Percentiles rank a stretch among this genome's conserved stretches.
Evolutionary conservation across 2,888 invertebrate species (phyloP).

Genomic region (Rhagium mordax): DNA sequence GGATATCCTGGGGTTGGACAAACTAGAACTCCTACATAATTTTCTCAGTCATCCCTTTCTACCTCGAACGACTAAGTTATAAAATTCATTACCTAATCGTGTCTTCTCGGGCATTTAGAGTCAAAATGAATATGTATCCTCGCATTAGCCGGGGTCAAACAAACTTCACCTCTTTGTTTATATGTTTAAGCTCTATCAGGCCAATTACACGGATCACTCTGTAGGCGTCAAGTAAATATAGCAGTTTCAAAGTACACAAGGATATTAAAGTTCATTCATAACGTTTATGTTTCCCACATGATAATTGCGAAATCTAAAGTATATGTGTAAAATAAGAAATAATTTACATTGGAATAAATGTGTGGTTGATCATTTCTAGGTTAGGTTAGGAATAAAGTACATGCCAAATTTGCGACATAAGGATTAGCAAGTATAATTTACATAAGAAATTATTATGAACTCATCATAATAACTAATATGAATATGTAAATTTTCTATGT

Average conservation of each 20-base stretch:
- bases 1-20: too few relatives aligned
- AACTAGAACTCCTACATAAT: too few relatives aligned
- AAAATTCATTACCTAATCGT: too few relatives aligned
- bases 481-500: constrained; percentile 36
- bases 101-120: too few relatives aligned
- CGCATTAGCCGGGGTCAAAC: too few relatives aligned
- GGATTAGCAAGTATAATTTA: constrained; percentile 25
- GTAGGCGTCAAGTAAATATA: not conserved
- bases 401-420: constrained; percentile 22
- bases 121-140: too few relatives aligned
- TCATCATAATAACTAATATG: constrained; percentile 34
- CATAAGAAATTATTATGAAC: constrained; percentile 31
- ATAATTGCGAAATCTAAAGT: constrained; percentile 22
- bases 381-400: constrained; percentile 31
- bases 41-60: too few relatives aligned
- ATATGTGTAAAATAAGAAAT: constrained; percentile 10
- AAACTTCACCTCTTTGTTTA: too few relatives aligned
- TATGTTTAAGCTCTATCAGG: too few relatives aligned
- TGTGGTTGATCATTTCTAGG: constrained; percentile 30
- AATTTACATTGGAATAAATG: constrained; percentile 18
- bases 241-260: not conserved
- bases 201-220: not conserved
- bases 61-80: too few relatives aligned
- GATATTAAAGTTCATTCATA: constrained; percentile 14
- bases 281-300: constrained; percentile 13